Conservation (phyloP, 2,113 vertebrate species). For the Scortum barcoo region DNA sequence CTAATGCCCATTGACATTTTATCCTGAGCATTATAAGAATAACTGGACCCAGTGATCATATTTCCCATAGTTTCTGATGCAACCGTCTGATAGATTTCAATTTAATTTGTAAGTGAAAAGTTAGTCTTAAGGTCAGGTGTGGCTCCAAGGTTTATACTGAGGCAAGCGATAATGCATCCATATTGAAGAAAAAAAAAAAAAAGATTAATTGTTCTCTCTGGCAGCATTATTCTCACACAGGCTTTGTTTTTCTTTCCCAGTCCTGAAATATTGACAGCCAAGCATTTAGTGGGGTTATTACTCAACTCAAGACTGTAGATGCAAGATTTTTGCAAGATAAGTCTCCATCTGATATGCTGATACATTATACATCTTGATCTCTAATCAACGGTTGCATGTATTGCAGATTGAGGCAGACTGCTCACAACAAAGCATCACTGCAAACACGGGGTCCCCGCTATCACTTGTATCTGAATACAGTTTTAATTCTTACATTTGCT, state of each 20-base stretch:
- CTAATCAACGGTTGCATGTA: constrained; percentile 17
- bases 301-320: background rate
- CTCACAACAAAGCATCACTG: constrained; percentile 46
- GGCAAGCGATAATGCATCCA: constrained; percentile 15
- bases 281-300: background rate
- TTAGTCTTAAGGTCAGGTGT: constrained; percentile 59
- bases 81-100: constrained; percentile 69
- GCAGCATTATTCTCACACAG: background rate
- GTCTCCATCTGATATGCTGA: background rate
- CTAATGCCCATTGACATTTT: constrained; percentile 86
- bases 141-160: constrained; percentile 35
- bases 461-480: constrained; percentile 29
- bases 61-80: constrained; percentile 69
- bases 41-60: constrained; percentile 77
- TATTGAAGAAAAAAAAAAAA: background rate
- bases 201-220: background rate
- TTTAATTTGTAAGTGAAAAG: constrained; percentile 70
- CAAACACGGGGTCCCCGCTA: constrained; percentile 60
- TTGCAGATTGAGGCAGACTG: constrained; percentile 20
- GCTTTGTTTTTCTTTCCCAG: background rate
- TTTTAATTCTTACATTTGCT: constrained; percentile 70
- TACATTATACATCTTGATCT: constrained; percentile 3
- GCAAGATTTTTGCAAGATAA: background rate
- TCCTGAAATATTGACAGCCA: constrained; percentile 9
- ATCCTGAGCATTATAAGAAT: constrained; percentile 82